Conservation (phyloP, 2,113 vertebrate species). For the Lutjanus erythropterus region DNA sequence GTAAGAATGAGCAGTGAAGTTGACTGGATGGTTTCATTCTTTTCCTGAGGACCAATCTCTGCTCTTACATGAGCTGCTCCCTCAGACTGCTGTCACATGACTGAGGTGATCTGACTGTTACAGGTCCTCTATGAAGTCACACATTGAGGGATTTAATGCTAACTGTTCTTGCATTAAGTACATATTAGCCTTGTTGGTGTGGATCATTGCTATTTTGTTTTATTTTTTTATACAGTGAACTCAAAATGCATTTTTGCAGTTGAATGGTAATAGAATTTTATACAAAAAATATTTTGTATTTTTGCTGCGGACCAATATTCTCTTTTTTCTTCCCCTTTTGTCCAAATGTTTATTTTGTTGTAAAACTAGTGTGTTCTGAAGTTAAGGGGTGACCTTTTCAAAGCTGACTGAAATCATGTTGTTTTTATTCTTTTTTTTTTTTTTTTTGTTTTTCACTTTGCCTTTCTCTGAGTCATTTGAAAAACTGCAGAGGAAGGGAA, state of each 20-base stretch:
- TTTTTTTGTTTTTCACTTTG: constrained; percentile 19
- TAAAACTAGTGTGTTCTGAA: constrained; percentile 51
- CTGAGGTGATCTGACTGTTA: constrained; percentile 16
- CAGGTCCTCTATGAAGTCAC: background rate
- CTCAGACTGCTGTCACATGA: background rate
- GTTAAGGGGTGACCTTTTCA: constrained; percentile 43
- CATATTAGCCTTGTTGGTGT: constrained; percentile 59
- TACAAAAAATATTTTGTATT: constrained; percentile 70
- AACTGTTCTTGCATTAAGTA: constrained; percentile 48
- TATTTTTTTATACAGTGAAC: constrained; percentile 63
- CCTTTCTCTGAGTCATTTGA: constrained; percentile 1
- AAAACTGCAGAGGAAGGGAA: constrained; percentile 17
- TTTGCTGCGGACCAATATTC: constrained; percentile 80
- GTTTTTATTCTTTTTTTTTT: too few relatives aligned
- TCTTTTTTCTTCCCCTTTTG: background rate
- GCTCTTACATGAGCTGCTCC: constrained; percentile 26
- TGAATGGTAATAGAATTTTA: constrained; percentile 59
- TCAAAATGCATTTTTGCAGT: constrained; percentile 62
- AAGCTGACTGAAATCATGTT: constrained; percentile 32
- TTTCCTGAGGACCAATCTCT: constrained; percentile 60
- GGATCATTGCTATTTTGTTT: constrained; percentile 46
- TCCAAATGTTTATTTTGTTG: constrained; percentile 37
- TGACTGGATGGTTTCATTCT: constrained; percentile 49
- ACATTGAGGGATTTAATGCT: constrained; percentile 26
- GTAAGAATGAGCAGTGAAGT: constrained; percentile 14